These are phyloP conservation scores for Drosophila bifasciata DNA, from an alignment of 1,140 invertebrate species.

Conservation along the genomic window DNA sequence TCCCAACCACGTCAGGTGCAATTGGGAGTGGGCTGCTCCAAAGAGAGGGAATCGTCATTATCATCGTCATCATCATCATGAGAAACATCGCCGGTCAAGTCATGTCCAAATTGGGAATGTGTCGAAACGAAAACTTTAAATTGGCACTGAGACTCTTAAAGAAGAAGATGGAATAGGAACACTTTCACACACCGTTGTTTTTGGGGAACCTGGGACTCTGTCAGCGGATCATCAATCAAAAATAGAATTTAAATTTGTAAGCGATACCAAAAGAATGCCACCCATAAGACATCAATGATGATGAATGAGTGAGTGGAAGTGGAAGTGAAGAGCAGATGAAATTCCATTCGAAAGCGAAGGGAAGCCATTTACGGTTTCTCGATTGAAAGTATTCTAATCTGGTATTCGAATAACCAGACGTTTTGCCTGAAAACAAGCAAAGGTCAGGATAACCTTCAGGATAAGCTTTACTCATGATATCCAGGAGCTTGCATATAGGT, in stretches of 20 bases:
- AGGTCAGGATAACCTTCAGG: too few relatives aligned
- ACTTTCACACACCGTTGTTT: constrained; percentile 61
- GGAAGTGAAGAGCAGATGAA: too few relatives aligned
- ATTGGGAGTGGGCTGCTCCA: too few relatives aligned
- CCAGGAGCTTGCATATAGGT: too few relatives aligned
- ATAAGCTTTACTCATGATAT: too few relatives aligned
- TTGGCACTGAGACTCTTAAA: constrained; percentile 45
- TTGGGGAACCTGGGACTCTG: constrained; percentile 8
- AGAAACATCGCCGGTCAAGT: background rate
- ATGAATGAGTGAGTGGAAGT: too few relatives aligned
- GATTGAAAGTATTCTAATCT: too few relatives aligned
- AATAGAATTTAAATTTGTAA: constrained; percentile 26
- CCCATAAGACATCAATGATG: too few relatives aligned
- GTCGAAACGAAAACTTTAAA: constrained; percentile 61
- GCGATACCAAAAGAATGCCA: constrained; percentile 12
- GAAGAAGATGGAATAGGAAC: constrained; percentile 66
- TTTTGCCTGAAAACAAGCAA: too few relatives aligned
- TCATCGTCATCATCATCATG: constrained; percentile 1
- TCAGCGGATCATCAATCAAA: constrained; percentile 31
- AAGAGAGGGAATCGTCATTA: background rate
- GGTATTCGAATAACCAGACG: too few relatives aligned
- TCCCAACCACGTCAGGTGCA: constrained; percentile 36
- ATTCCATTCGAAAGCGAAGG: too few relatives aligned
- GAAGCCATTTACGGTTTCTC: too few relatives aligned
- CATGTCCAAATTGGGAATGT: constrained; percentile 9